Evolutionary conservation across 1,140 invertebrate genomes (phyloP), one percentile per base, ranked within the genome.

Genomic region (Drosophila mayri): DNA sequence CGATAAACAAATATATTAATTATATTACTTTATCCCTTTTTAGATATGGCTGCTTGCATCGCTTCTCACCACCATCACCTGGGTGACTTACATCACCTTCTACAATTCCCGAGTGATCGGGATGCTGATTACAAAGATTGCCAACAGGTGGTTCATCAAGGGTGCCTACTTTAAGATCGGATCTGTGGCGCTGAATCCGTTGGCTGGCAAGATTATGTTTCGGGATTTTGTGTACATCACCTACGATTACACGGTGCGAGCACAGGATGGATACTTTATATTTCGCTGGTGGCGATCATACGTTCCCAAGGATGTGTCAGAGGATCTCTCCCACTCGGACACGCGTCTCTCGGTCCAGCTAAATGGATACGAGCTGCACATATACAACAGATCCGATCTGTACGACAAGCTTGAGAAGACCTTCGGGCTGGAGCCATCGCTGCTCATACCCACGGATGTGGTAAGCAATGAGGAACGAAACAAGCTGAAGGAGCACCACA

Each of bases 201-300:
- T 99, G 72, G 98, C 98, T 75, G 99, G 99, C 4, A 99, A 99
- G 94, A 97, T 99, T 43, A 99, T 99, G 99, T 99, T 99, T 94
- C 95, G 98, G 76, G 98, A 99, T 94, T 95, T 99, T 88, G 96
- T 98, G 54, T 99, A 98, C 82, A 97, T 99, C 43, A 99, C 97
- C 50, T 96, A 98, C 93, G 98, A 99, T 94, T 99, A 97, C 93
- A 97, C 97, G 38, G 92, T 99, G 41, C 95, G 98, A 80, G 95
- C 99, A 71, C 98, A 99, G 93, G 98, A 99, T 95, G 99, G 98
- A 8, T 99, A 98, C 95, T 94, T 99, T 57, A 98, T 99, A 93
- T 99, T 99, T 93, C 95, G 98, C 68, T 99, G 98, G 97, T 99
- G 98, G 98, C 94, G 97, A 76, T 96, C 97, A 49, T 99, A 99